Base-by-base conservation (phyloP, 2,888 invertebrate genomes). In the Operophtera brumata region DNA sequence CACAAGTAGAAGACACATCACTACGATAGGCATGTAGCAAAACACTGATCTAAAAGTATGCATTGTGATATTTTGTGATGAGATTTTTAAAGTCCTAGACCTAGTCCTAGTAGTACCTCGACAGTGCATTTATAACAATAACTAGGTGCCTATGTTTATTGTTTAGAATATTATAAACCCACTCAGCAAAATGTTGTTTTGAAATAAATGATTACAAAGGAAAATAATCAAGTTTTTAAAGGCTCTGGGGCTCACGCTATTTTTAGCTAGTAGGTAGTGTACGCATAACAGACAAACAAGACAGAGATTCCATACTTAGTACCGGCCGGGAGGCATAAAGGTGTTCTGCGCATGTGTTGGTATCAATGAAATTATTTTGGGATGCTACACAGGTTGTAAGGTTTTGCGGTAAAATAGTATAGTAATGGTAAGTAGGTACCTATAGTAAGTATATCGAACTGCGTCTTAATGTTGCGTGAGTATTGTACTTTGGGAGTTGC, bases 311-410 rank as follows among this genome's bases (percentile, higher is more conserved):
- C 30, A 30, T 9, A 30, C 7, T 30, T 9, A 30, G 30, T 30
- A 30, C 30, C 30, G 9, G 30, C 20, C 20, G 20, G 20, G 20
- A 3, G 20, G 20, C 7, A 2, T 30, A 43, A 42, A 48, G 35
- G 50, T 51, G 45, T 60, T 57, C 56, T 63, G 66, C 72, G 69
- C 68, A 69, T 69, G 73, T 64, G 57, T 57, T 54, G 44, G 57
- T 61, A 67, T 69, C 68, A 72, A 73, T 71, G 65, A 68, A 70
- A 67, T 67, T 70, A 68, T 71, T 71, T 70, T 62, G 63, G 51
- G 63, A 66, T 54, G 53, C 55, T 53, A 54, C 47, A 26, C 44
- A 37, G 40, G 65, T 68, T 65, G 58, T 64, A 69, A 32, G 12
- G 6, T 42, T 39, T 20, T 14, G 47, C 20, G 40, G 37, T 44